Conservation (phyloP, 2,113 vertebrate species). For the Bubo bubo region DNA sequence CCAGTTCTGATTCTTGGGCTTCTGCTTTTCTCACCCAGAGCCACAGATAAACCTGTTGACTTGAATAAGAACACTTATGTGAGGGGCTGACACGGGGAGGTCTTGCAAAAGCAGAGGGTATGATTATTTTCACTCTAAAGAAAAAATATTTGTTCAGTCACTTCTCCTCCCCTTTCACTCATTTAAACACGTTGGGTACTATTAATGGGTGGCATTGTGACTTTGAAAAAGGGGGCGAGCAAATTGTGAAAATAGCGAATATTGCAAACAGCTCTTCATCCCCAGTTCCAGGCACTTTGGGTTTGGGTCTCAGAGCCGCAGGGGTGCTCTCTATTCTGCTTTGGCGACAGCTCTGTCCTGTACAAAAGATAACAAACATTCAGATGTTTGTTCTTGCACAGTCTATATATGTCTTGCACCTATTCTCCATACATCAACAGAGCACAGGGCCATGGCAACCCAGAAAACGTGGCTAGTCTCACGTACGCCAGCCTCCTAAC, state of each 20-base stretch:
- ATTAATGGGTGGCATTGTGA: neutral
- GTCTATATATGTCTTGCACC: neutral
- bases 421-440: conserved; percentile 27
- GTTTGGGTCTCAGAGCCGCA: neutral
- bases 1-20: neutral
- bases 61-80: neutral
- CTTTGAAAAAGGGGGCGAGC: neutral
- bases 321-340: neutral
- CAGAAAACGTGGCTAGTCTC: conserved; percentile 15
- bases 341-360: neutral
- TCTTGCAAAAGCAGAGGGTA: neutral
- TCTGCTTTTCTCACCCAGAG: neutral
- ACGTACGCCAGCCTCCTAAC: neutral
- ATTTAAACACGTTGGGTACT: neutral
- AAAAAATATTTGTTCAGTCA: neutral
- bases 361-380: conserved; percentile 38
- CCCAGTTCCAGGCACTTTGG: neutral
- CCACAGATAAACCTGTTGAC: neutral
- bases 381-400: conserved; percentile 14
- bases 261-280: neutral
- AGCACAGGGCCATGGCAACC: neutral
- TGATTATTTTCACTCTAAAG: neutral
- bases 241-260: neutral
- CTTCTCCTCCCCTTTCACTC: neutral
- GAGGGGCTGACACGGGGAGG: neutral